Evolutionary conservation across 1,140 invertebrate species (phyloP), one percentile per base, ranked within the genome.

Genomic region (Bursaphelenchus mucronatus): DNA sequence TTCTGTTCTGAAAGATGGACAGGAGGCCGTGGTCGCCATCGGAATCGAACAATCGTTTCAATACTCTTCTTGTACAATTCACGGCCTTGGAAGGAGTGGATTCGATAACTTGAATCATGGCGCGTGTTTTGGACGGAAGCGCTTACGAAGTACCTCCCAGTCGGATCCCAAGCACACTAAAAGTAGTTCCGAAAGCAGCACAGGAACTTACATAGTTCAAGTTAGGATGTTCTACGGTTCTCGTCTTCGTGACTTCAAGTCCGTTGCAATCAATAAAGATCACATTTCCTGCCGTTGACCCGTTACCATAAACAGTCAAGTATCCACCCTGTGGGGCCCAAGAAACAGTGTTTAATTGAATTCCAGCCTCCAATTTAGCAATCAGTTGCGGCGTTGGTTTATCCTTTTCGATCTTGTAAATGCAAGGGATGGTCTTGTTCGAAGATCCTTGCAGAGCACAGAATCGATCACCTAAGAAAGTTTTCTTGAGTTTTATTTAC

Each of bases 91-190:
- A 98, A 98, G 21, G 91, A 93, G 90, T 94, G 96, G 64, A 98
- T 87, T 87, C 92, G 94, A 82, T 93, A 98, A 6, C 90, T 88
- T 74, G 56, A 61, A 19, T 74, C 71, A 93, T 94, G 83, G 97
- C 95, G 67, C 65, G 58, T 92, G 84, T 94, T 95, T 54, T 93
- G 95, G 89, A 94, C 95, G 63, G 88, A 90, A 1, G 92, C 94
- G 8, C 96, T 92, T 13, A 92, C 89, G 13, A 98, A 92, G 82
- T 96, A 99, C 76, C 95, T 86, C 15, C 95, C 95, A 40, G 94
- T 98, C 7, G 95, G 94, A 84, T 99, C 96, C 96, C 96, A 99
- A 82, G 97, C 94, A 3, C 71, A 75, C 71, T 79, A 43, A 62
- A 71, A 30, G 30, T 30, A 30, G 30, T 1, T 3, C 5, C 30